Percentiles rank a stretch among this genome's conserved stretches.
Conservation (phyloP, 2,888 invertebrate genomes). For the Hyalella azteca region DNA sequence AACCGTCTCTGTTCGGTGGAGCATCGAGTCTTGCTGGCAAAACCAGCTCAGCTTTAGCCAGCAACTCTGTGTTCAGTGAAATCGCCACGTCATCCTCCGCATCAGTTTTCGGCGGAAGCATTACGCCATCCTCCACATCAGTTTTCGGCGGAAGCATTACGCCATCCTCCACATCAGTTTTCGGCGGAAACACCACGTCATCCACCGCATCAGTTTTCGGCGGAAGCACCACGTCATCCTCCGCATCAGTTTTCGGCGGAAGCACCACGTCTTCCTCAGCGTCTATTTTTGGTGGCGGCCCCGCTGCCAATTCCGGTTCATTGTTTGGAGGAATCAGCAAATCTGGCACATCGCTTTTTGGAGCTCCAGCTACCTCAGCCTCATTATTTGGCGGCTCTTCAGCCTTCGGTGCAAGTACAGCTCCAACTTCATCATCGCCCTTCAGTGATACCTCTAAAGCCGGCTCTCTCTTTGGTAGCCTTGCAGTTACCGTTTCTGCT, state of each 20-base stretch:
- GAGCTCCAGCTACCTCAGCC: constrained; percentile 10
- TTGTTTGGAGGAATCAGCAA: constrained; percentile 2
- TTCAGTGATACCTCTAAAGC: not conserved
- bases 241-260: constrained; percentile 24
- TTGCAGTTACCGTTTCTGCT: not conserved
- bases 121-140: not conserved
- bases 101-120: constrained; percentile 36
- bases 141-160: not conserved
- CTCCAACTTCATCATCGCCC: not conserved
- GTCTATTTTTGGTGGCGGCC: not conserved
- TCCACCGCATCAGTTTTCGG: not conserved
- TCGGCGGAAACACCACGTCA: not conserved
- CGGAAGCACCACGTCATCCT: not conserved
- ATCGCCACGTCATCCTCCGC: not conserved
- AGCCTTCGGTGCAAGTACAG: not conserved
- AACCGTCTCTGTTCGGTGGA: not conserved
- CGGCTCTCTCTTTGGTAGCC: not conserved
- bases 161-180: not conserved
- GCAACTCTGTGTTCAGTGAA: not conserved
- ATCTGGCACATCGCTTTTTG: not conserved
- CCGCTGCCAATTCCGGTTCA: not conserved
- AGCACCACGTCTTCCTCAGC: not conserved
- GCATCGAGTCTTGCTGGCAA: not conserved
- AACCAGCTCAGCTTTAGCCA: no score
- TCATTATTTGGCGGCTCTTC: constrained; percentile 31